phyloP scores from a whole-genome alignment of 1,140 invertebrate genomes.

The Drosophila asahinai region DNA sequence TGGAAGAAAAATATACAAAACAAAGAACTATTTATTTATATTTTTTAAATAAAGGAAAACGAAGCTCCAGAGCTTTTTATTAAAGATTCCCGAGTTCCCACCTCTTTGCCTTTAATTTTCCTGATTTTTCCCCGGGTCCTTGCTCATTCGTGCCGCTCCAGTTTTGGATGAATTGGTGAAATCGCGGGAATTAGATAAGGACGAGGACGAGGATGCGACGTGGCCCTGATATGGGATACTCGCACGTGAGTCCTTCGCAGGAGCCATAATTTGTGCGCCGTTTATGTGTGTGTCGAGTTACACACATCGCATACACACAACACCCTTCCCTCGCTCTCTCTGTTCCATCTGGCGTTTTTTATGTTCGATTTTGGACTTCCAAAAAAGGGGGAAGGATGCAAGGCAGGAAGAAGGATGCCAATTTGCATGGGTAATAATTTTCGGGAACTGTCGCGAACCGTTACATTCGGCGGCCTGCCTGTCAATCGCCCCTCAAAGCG shows the following conservation, averaged over 20 bases:
- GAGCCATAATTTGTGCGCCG: conserved; percentile 57
- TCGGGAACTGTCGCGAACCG: conserved; percentile 56
- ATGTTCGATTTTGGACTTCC: background rate
- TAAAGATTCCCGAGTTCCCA: too few species aligned
- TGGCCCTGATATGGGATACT: conserved; percentile 54
- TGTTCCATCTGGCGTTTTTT: conserved; percentile 25
- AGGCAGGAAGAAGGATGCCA: conserved; percentile 44
- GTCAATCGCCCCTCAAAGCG: conserved; percentile 72
- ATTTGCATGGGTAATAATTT: conserved; percentile 85
- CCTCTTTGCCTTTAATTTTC: background rate
- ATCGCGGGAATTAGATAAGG: conserved; percentile 52
- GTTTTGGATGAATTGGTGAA: conserved; percentile 22
- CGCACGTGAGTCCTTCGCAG: conserved; percentile 37
- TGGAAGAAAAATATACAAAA: background rate
- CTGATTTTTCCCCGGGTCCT: too few species aligned
- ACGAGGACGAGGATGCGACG: conserved; percentile 46
- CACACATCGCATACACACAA: conserved; percentile 25
- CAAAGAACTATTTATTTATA: background rate
- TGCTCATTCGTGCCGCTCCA: conserved; percentile 18
- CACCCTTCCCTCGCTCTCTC: conserved; percentile 15
- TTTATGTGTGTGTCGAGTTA: conserved; percentile 76
- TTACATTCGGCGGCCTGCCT: conserved; percentile 57
- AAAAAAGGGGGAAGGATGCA: background rate
- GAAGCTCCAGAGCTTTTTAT: too few species aligned
- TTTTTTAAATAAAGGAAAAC: too few species aligned